Percentiles rank a stretch among this genome's conserved stretches.
phyloP scores from a whole-genome alignment of 2,113 vertebrate species.

The Tringa solitaria region DNA sequence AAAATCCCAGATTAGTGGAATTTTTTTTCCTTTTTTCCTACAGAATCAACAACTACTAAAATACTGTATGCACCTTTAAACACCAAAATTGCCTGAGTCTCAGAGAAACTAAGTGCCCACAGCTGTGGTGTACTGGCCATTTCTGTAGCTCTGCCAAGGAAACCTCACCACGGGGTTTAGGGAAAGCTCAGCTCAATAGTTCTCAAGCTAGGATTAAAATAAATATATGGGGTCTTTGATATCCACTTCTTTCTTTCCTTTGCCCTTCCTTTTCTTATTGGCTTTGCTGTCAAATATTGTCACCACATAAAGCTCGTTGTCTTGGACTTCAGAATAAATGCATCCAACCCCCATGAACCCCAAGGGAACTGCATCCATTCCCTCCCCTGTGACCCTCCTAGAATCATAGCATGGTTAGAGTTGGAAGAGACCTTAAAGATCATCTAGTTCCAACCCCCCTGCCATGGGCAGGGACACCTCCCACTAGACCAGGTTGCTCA shows the following conservation, averaged over 20 bases:
- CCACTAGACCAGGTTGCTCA: too few relatives aligned
- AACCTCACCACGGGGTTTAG: neutral
- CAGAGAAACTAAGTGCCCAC: neutral
- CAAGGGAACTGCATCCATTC: neutral
- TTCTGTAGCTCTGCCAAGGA: neutral
- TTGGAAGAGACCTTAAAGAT: too few relatives aligned
- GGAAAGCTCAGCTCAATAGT: neutral
- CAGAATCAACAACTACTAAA: neutral
- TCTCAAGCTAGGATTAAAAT: neutral
- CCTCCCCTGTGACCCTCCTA: neutral
- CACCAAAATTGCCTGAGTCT: neutral
- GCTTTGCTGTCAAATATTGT: neutral
- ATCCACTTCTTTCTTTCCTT: neutral
- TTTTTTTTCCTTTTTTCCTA: neutral
- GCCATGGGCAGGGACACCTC: too few relatives aligned
- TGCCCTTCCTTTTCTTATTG: neutral
- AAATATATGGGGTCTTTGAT: neutral
- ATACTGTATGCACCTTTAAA: neutral
- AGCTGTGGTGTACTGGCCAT: accelerated
- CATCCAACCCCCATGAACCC: neutral
- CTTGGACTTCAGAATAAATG: neutral
- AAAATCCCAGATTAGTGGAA: neutral
- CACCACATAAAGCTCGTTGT: neutral
- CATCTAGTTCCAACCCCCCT: too few relatives aligned
- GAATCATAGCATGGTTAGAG: too few relatives aligned